Percentiles rank a stretch among this genome's conserved stretches.
phyloP scores from a whole-genome alignment of 1,140 invertebrate species.

The Vanessa atalanta region DNA sequence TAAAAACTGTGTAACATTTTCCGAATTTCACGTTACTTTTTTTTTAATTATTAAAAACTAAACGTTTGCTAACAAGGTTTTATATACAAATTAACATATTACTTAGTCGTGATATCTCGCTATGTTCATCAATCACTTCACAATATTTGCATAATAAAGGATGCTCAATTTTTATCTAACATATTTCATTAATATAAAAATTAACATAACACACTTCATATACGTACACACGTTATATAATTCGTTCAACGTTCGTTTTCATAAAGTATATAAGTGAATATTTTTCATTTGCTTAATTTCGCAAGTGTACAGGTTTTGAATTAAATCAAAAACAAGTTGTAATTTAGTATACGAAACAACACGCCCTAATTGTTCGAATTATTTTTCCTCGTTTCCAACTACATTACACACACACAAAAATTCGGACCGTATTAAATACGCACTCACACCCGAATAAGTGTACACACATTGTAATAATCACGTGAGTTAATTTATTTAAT shows the following conservation, averaged over 20 bases:
- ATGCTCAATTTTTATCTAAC: too few relatives aligned
- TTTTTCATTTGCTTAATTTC: neutral
- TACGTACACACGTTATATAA: neutral
- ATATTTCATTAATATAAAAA: too few relatives aligned
- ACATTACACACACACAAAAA: conserved; percentile 9
- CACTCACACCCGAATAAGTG: neutral
- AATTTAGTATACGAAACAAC: conserved; percentile 24
- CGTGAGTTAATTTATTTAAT: too few relatives aligned
- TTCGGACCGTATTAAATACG: conserved; percentile 13
- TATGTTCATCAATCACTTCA: too few relatives aligned
- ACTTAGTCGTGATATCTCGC: too few relatives aligned
- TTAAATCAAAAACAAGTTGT: conserved; percentile 3
- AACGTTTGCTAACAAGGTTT: too few relatives aligned
- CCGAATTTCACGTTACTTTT: too few relatives aligned
- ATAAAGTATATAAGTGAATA: neutral
- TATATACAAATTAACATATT: too few relatives aligned
- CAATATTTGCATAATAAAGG: too few relatives aligned
- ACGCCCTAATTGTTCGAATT: conserved; percentile 29
- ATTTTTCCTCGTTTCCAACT: conserved; percentile 19
- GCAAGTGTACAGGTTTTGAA: neutral
- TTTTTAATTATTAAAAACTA: too few relatives aligned
- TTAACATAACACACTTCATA: too few relatives aligned
- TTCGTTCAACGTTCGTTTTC: neutral
- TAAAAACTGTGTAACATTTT: too few relatives aligned
- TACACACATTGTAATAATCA: neutral